Conservation (phyloP, 2,888 invertebrate genomes). For the Furcula furcula region DNA sequence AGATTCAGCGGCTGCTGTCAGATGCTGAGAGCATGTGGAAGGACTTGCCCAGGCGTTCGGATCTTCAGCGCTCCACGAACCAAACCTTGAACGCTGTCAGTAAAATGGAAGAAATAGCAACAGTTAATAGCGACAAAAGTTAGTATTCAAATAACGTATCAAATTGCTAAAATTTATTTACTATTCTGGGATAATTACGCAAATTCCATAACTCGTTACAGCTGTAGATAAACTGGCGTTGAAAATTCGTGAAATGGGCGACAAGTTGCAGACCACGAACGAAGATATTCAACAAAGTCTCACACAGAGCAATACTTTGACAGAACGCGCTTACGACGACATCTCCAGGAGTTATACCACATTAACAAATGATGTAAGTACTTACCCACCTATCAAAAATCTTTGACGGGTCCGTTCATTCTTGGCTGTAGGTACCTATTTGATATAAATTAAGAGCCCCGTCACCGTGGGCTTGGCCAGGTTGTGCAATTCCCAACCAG, state of each 20-base stretch:
- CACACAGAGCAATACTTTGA: constrained; percentile 78
- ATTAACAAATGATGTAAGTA: constrained; percentile 73
- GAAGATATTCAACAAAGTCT: constrained; percentile 82
- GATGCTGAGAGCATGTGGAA: constrained; percentile 76
- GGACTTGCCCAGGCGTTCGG: constrained; percentile 71
- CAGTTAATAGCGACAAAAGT: constrained; percentile 70
- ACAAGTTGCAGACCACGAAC: constrained; percentile 74
- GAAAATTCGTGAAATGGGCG: constrained; percentile 78
- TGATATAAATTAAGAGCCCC: too few relatives aligned
- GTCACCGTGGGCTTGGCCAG: too few relatives aligned
- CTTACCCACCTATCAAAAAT: too few relatives aligned
- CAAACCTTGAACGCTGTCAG: constrained; percentile 82
- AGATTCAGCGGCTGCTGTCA: constrained; percentile 59
- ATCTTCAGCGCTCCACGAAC: constrained; percentile 82
- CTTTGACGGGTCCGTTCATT: too few relatives aligned
- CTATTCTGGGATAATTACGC: too few relatives aligned
- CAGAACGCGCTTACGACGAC: constrained; percentile 79
- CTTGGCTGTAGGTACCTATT: too few relatives aligned
- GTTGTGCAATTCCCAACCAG: too few relatives aligned
- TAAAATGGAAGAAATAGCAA: constrained; percentile 73
- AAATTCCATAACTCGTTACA: too few relatives aligned
- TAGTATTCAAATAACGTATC: too few relatives aligned
- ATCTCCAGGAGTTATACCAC: constrained; percentile 79
- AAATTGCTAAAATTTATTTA: too few relatives aligned
- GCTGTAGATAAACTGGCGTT: constrained; percentile 69